Conservation (phyloP, 2,888 invertebrate genomes). For the Drosophila yooni region DNA sequence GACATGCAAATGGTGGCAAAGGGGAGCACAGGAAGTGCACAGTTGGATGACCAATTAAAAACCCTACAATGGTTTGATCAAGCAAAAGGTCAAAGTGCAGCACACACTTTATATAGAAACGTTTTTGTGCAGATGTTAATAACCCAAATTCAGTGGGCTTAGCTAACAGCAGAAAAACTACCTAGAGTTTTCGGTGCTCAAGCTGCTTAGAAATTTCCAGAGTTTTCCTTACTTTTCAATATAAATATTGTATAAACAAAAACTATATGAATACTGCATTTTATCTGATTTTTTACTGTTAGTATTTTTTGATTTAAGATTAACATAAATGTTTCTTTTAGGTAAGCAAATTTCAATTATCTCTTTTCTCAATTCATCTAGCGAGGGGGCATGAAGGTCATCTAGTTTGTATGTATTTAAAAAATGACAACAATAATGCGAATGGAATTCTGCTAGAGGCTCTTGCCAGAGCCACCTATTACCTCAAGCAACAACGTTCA, state of each 20-base stretch:
- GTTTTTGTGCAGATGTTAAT: background rate
- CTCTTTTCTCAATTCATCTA: background rate
- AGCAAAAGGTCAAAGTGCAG: background rate
- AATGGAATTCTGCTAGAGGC: conserved; percentile 3
- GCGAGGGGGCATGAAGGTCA: background rate
- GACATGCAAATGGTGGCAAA: background rate
- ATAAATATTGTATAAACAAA: background rate
- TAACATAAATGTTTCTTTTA: background rate
- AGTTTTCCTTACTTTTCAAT: background rate
- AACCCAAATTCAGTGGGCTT: background rate
- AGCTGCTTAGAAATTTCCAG: background rate
- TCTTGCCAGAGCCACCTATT: conserved; percentile 7
- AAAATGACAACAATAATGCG: conserved; percentile 10
- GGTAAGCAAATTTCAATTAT: background rate
- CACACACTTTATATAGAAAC: background rate
- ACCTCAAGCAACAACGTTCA: background rate
- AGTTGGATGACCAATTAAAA: conserved; percentile 2
- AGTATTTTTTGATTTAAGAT: too few species aligned
- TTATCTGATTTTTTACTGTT: background rate
- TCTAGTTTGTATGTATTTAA: background rate
- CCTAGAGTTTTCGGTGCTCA: background rate
- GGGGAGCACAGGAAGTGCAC: conserved; percentile 7
- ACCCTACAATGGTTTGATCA: background rate
- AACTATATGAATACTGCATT: too few species aligned
- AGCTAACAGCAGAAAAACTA: background rate